phyloP scores from a whole-genome alignment of 2,113 vertebrate genomes.

The Pteronura brasiliensis region DNA sequence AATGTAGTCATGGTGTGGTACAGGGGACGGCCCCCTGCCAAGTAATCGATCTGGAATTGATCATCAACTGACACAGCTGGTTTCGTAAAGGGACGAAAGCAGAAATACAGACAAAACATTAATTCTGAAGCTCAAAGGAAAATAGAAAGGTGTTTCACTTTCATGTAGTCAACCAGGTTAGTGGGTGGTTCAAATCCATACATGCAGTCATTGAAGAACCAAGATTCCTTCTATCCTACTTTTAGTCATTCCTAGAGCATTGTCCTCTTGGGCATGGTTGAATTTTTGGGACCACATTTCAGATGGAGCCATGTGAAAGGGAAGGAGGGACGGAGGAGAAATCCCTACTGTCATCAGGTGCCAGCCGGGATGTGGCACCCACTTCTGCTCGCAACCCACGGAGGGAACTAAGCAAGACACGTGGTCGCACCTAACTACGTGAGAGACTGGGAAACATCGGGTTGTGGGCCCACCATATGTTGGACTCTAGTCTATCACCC shows the following conservation, averaged over 20 bases:
- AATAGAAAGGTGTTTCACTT: background rate
- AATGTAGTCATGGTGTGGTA: background rate
- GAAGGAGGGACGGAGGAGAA: background rate
- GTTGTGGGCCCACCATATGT: background rate
- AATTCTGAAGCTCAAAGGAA: background rate
- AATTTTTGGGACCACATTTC: background rate
- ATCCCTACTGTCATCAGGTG: no score
- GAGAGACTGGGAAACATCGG: background rate
- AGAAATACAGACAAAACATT: background rate
- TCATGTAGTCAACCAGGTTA: background rate
- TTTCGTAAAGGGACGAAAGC: background rate
- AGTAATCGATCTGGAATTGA: background rate
- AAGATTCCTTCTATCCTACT: background rate
- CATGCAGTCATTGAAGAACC: background rate
- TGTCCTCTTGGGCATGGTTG: background rate
- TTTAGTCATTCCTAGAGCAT: background rate
- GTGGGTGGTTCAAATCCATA: background rate
- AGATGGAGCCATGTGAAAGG: background rate
- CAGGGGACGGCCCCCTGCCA: background rate
- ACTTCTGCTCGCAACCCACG: background rate
- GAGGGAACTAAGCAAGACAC: background rate
- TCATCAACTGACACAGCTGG: background rate
- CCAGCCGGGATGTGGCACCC: background rate
- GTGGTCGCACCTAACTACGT: background rate
- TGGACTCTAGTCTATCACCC: accelerated